phyloP scores from a whole-genome alignment of 2,797 vertebrate genomes.

The Anas flavirostris region DNA sequence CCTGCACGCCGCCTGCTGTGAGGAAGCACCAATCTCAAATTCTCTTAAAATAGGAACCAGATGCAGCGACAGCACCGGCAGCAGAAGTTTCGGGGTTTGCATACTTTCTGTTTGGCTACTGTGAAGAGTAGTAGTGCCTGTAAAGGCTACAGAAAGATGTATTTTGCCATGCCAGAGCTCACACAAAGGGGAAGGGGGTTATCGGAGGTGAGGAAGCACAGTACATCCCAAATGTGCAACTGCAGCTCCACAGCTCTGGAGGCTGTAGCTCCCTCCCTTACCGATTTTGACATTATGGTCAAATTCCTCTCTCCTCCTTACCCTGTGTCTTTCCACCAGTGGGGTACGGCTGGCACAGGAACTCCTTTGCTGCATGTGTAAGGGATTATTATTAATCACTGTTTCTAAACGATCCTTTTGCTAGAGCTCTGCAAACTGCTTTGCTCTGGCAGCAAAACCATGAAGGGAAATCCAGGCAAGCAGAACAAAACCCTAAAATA shows the following conservation, averaged over 20 bases:
- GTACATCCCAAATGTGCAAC: neutral
- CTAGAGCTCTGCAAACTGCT: slow-evolving; percentile 20
- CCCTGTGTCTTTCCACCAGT: neutral
- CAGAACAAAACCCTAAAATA: slow-evolving; percentile 3
- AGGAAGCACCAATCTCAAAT: neutral
- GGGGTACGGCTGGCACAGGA: neutral
- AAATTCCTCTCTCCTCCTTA: neutral
- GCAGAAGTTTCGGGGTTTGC: neutral
- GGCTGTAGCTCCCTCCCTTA: neutral
- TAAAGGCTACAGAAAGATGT: neutral
- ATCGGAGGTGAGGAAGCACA: neutral
- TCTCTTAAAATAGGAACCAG: neutral
- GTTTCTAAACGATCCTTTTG: neutral
- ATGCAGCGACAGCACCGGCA: neutral
- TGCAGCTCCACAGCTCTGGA: neutral
- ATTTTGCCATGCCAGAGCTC: neutral
- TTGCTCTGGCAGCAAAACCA: neutral
- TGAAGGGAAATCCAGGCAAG: neutral
- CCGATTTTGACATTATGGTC: neutral
- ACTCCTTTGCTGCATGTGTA: neutral
- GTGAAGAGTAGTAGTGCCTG: neutral
- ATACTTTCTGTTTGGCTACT: neutral
- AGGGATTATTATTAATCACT: slow-evolving; percentile 12
- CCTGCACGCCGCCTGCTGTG: neutral
- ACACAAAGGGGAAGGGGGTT: no score